Evolutionary conservation across 2,113 vertebrate species (phyloP).

Genomic region (Mus spicilegus): DNA sequence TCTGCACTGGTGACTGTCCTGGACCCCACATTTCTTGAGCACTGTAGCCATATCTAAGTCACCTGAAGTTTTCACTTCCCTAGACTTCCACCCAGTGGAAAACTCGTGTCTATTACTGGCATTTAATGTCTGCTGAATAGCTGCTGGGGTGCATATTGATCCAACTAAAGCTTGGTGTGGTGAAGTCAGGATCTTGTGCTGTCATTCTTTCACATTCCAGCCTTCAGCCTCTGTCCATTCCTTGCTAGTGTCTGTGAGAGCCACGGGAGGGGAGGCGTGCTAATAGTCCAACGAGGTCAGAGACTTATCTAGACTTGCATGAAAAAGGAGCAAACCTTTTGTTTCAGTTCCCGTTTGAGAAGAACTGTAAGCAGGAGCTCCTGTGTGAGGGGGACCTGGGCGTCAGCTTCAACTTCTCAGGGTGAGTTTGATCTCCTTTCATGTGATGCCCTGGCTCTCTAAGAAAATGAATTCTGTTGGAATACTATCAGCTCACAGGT

Average conservation of each 20-base stretch:
- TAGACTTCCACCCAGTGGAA: neutral
- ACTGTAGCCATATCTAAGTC: neutral
- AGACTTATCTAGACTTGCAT: too few relatives aligned
- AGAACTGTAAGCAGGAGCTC: slow-evolving; percentile 89
- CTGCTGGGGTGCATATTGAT: neutral
- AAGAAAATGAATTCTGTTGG: neutral
- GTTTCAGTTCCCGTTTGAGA: slow-evolving; percentile 90
- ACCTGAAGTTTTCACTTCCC: neutral
- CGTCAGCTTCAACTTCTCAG: slow-evolving; percentile 88
- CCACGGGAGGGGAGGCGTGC: neutral
- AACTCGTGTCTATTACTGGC: neutral
- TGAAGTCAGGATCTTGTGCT: neutral
- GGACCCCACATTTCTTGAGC: neutral
- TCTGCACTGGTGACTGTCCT: neutral
- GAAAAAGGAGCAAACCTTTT: neutral
- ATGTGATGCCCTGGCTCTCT: neutral
- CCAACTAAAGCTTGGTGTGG: neutral
- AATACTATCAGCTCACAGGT: neutral
- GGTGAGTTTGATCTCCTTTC: slow-evolving; percentile 67
- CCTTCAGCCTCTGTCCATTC: too few relatives aligned
- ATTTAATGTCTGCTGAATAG: neutral
- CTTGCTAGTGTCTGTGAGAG: neutral
- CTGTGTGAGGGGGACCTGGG: slow-evolving; percentile 88
- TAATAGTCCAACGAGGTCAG: neutral
- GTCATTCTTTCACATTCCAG: neutral